Conservation (phyloP, 2,888 invertebrate genomes). For the Himalopsyche anomala region DNA sequence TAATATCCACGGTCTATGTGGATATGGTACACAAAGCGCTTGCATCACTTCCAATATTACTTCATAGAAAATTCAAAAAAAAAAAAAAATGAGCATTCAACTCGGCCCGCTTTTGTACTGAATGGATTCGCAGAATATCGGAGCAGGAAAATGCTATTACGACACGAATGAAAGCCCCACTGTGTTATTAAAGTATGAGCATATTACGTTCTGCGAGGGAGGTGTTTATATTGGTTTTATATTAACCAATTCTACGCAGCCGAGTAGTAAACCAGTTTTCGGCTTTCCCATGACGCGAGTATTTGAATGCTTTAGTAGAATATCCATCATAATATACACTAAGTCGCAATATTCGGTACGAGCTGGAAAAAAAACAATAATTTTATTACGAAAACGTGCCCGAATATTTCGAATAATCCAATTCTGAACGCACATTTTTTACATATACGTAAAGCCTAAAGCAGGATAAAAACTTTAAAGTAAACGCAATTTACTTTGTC, state of each 20-base stretch:
- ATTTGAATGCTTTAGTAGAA: constrained; percentile 21
- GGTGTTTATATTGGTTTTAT: constrained; percentile 30
- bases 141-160: constrained; percentile 32
- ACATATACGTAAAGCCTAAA: background rate
- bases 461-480: background rate
- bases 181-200: constrained; percentile 39
- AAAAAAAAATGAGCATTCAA: constrained; percentile 28
- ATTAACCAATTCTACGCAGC: constrained; percentile 26
- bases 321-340: constrained; percentile 15
- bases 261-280: constrained; percentile 5
- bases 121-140: constrained; percentile 41
- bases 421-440: background rate
- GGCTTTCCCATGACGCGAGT: background rate
- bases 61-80: constrained; percentile 34
- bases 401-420: constrained; percentile 6
- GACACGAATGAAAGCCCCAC: constrained; percentile 31
- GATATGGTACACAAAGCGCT: constrained; percentile 15
- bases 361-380: background rate
- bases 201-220: constrained; percentile 24
- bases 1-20: background rate
- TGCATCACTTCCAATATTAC: constrained; percentile 20
- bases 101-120: constrained; percentile 11
- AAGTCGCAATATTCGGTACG: constrained; percentile 5
- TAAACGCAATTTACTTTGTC: constrained; percentile 8
- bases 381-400: constrained; percentile 31